phyloP scores from a whole-genome alignment of 2,113 vertebrate genomes.

The Nannobrachium achirus region DNA sequence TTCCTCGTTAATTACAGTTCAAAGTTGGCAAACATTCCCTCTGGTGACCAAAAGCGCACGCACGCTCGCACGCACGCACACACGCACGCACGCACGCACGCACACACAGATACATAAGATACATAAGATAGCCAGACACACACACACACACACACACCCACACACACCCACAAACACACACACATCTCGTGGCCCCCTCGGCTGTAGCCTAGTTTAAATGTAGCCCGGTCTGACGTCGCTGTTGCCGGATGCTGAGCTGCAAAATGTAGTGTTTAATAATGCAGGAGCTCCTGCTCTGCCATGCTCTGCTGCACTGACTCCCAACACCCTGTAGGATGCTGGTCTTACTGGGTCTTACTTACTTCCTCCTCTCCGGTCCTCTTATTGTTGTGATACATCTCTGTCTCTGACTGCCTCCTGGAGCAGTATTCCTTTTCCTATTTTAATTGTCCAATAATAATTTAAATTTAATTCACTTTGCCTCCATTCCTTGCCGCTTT shows the following conservation, averaged over 20 bases:
- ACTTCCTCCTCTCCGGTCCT: conserved; percentile 29
- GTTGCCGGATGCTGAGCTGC: conserved; percentile 61
- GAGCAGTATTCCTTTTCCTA: conserved; percentile 10
- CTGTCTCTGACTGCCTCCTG: not conserved
- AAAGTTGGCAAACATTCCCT: conserved; percentile 9
- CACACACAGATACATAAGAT: not conserved
- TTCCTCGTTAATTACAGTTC: conserved; percentile 41
- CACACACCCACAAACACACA: not conserved
- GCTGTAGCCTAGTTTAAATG: conserved; percentile 28
- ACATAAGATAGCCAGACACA: not conserved
- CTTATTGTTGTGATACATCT: not conserved
- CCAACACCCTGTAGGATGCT: conserved; percentile 52
- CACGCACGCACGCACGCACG: not conserved
- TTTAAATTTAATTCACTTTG: not conserved
- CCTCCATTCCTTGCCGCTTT: not conserved
- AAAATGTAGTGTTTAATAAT: conserved; percentile 79
- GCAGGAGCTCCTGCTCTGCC: conserved; percentile 62
- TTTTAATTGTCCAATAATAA: not conserved
- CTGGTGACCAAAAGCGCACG: not conserved
- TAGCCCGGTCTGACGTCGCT: conserved; percentile 44
- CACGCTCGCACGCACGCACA: not conserved
- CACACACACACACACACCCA: conserved; percentile 6
- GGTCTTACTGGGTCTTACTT: conserved; percentile 27
- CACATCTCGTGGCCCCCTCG: conserved; percentile 42
- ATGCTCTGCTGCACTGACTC: conserved; percentile 24